Evolutionary conservation across 2,888 invertebrate genomes (phyloP).

Genomic region (Cetonia aurata): DNA sequence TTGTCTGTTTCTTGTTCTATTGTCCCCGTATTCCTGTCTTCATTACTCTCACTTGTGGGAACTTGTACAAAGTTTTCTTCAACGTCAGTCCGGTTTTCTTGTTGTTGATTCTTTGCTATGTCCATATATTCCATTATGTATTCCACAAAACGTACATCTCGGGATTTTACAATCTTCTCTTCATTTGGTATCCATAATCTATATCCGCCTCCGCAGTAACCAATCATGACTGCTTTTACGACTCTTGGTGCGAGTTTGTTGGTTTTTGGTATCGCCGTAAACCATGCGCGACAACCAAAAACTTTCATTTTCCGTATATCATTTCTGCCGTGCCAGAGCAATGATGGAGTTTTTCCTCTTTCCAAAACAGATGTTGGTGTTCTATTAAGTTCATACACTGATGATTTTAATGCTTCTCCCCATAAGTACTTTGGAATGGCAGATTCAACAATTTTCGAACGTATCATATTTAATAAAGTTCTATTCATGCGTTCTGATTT

Average conservation of each 20-base stretch:
- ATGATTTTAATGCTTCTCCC: too few relatives aligned
- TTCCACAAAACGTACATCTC: constrained; percentile 54
- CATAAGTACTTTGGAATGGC: constrained; percentile 32
- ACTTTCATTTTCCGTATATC: constrained; percentile 43
- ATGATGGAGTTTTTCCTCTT: too few relatives aligned
- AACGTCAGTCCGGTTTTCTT: neutral
- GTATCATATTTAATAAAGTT: constrained; percentile 29
- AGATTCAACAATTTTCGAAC: constrained; percentile 36
- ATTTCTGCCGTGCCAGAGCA: constrained; percentile 37
- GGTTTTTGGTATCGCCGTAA: constrained; percentile 48
- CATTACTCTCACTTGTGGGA: too few relatives aligned
- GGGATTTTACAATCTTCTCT: constrained; percentile 46
- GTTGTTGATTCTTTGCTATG: constrained; percentile 24
- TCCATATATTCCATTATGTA: constrained; percentile 41
- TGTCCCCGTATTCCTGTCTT: too few relatives aligned
- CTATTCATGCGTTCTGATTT: constrained; percentile 37
- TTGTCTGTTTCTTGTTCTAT: too few relatives aligned
- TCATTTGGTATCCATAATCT: constrained; percentile 50
- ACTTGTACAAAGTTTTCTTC: too few relatives aligned
- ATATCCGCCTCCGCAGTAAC: constrained; percentile 53
- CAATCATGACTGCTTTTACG: constrained; percentile 50
- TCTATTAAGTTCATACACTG: too few relatives aligned
- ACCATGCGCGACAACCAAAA: constrained; percentile 53
- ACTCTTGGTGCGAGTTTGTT: constrained; percentile 52
- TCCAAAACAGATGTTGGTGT: too few relatives aligned